Evolutionary conservation across 2,888 invertebrate species (phyloP).

Genomic region (Archaeoteleia sp.): DNA sequence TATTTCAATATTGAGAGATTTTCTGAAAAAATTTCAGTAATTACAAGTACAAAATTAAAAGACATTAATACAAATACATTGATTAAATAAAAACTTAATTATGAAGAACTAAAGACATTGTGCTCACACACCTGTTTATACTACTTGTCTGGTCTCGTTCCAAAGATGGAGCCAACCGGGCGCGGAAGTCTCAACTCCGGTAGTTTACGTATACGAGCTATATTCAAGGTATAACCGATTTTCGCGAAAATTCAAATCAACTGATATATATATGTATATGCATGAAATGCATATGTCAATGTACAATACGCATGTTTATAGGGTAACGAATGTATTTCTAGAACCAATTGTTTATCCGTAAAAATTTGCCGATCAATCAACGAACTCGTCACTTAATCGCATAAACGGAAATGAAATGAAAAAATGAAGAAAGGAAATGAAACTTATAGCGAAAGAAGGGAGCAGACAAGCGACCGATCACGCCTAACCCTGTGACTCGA

Average conservation of each 20-base stretch:
- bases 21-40: no score
- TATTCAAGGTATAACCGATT: conserved; percentile 39
- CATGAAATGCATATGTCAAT: no score
- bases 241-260: not conserved
- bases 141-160: not conserved
- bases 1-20: no score
- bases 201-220: conserved; percentile 46
- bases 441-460: conserved; percentile 75
- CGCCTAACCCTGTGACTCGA: conserved; percentile 77
- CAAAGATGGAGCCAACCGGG: not conserved
- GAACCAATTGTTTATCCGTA: no score
- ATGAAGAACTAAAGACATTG: no score
- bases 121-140: conserved; percentile 15
- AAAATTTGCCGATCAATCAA: not conserved
- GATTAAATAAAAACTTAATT: no score
- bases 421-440: conserved; percentile 69
- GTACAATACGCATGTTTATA: no score
- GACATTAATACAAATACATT: no score
- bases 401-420: conserved; percentile 50
- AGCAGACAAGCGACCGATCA: conserved; percentile 79
- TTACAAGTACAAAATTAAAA: no score
- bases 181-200: not conserved
- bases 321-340: no score
- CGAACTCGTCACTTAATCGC: conserved; percentile 1
- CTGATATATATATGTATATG: no score